Evolutionary conservation across 2,888 invertebrate genomes (phyloP).

Genomic region (Trachelus tabidus): DNA sequence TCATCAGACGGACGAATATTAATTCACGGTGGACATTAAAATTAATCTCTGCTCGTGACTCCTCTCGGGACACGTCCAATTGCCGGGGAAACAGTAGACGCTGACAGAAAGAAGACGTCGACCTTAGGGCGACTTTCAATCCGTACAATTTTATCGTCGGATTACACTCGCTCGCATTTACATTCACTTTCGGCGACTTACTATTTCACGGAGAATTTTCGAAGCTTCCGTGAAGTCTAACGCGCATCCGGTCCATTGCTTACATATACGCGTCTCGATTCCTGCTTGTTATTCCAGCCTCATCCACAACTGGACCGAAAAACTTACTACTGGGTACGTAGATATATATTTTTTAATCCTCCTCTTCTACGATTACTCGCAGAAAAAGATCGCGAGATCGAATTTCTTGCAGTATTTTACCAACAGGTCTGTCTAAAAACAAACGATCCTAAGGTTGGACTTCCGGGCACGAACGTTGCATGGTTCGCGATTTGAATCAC

Average conservation of each 20-base stretch:
- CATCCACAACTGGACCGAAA: background rate
- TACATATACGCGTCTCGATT: background rate
- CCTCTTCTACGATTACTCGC: background rate
- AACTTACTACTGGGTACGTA: background rate
- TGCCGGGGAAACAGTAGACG: background rate
- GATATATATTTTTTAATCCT: background rate
- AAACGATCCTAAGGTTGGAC: background rate
- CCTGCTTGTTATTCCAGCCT: background rate
- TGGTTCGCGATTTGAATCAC: background rate
- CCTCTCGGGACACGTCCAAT: background rate
- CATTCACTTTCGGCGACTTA: background rate
- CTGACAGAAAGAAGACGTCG: background rate
- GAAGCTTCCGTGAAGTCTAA: background rate
- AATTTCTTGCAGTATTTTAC: background rate
- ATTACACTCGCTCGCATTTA: background rate
- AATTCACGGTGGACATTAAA: conserved; percentile 38
- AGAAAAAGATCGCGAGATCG: background rate
- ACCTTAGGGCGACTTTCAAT: background rate
- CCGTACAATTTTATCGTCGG: background rate
- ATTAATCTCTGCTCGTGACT: conserved; percentile 36
- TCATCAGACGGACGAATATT: conserved; percentile 35
- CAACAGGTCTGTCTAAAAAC: background rate
- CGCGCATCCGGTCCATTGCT: background rate
- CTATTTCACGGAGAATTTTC: background rate
- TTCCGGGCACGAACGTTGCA: background rate